Percentiles rank a stretch among this genome's conserved stretches.
Conservation (phyloP, 2,797 vertebrate genomes). For the Lagorchestes hirsutus region DNA sequence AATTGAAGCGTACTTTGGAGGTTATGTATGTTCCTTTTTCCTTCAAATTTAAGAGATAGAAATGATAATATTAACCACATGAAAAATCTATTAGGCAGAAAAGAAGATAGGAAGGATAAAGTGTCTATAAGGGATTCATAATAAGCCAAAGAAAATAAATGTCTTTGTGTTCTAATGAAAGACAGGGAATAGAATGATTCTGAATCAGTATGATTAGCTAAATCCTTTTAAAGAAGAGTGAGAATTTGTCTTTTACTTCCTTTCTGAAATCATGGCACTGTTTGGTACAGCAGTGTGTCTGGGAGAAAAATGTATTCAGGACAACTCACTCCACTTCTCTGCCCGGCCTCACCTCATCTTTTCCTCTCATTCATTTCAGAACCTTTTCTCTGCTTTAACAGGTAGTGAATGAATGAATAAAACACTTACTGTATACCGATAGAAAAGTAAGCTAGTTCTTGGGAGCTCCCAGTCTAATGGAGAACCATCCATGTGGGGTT, state of each 20-base stretch:
- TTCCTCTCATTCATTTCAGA: neutral
- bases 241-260: neutral
- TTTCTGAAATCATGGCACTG: neutral
- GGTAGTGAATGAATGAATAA: neutral
- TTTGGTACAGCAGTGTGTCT: neutral
- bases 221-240: slow-evolving; percentile 25
- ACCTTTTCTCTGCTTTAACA: neutral
- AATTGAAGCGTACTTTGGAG: slow-evolving; percentile 12
- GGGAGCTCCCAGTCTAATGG: neutral
- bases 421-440: neutral
- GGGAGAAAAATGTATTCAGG: neutral
- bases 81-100: slow-evolving; percentile 63
- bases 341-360: rapidly evolving
- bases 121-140: slow-evolving; percentile 55
- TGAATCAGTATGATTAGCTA: slow-evolving; percentile 47
- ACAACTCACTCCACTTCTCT: neutral
- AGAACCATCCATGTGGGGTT: neutral
- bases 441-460: neutral
- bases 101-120: slow-evolving; percentile 43
- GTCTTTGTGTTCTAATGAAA: neutral
- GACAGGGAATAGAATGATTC: neutral
- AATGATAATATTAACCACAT: slow-evolving; percentile 67
- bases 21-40: slow-evolving; percentile 46
- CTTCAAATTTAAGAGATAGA: slow-evolving; percentile 69
- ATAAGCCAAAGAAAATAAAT: slow-evolving; percentile 44